Evolutionary conservation across 2,113 vertebrate species (phyloP).

Genomic region (Eolophus roseicapilla): DNA sequence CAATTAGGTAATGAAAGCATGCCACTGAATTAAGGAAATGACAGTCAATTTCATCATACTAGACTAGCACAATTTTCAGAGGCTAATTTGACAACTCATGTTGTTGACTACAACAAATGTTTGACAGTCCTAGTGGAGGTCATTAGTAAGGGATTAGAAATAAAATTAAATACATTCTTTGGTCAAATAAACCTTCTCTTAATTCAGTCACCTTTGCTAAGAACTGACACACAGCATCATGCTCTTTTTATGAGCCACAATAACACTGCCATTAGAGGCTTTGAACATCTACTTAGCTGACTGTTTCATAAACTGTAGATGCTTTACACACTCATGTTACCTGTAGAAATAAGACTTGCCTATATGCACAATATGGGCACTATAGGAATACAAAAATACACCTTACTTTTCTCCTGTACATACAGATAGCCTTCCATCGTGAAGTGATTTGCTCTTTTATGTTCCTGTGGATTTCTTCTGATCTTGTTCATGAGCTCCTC

Average conservation of each 20-base stretch:
- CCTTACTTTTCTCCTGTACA: slow-evolving; percentile 94
- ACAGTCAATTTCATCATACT: neutral
- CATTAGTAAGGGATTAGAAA: neutral
- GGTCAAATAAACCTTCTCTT: neutral
- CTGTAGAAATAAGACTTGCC: neutral
- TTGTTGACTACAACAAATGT: neutral
- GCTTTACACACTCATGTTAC: neutral
- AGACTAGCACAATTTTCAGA: neutral
- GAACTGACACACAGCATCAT: neutral
- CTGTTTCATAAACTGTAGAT: neutral
- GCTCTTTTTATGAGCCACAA: neutral
- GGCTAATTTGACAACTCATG: neutral
- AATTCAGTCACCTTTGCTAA: neutral
- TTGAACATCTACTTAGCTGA: neutral
- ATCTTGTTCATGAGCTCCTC: slow-evolving; percentile 94
- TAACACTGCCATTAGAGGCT: neutral
- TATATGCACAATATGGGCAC: neutral
- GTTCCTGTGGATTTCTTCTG: slow-evolving; percentile 87
- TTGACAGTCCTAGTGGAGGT: neutral
- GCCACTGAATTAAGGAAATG: neutral
- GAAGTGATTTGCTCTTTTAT: slow-evolving; percentile 88
- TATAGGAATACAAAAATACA: neutral
- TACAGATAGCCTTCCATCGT: slow-evolving; percentile 95
- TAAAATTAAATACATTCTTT: neutral
- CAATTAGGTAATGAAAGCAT: neutral